Conservation (phyloP, 1,140 invertebrate genomes). For the Drosophila kurseongensis region DNA sequence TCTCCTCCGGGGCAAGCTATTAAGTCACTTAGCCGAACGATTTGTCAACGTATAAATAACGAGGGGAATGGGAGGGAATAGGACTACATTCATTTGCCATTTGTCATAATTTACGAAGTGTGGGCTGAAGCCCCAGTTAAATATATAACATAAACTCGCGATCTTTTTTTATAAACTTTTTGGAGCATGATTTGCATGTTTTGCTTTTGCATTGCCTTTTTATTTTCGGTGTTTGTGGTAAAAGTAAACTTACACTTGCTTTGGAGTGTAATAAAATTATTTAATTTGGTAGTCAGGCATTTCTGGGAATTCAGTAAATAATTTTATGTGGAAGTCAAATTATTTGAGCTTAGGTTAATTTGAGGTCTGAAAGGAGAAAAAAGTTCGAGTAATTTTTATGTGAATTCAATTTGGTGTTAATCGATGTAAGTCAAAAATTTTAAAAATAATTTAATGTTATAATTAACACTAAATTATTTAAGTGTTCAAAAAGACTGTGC, state of each 20-base stretch:
- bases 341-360: neutral
- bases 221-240: slow-evolving; percentile 22
- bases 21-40: slow-evolving; percentile 61
- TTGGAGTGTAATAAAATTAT: slow-evolving; percentile 31
- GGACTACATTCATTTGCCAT: slow-evolving; percentile 48
- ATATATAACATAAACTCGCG: slow-evolving; percentile 58
- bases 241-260: slow-evolving; percentile 49
- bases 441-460: too few relatives aligned
- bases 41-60: slow-evolving; percentile 60
- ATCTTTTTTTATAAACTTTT: slow-evolving; percentile 17
- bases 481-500: too few relatives aligned
- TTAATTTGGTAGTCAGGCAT: slow-evolving; percentile 15
- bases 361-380: slow-evolving; percentile 4
- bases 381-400: neutral
- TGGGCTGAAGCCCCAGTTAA: slow-evolving; percentile 68
- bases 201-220: slow-evolving; percentile 3
- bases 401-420: neutral
- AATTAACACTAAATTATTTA: too few relatives aligned
- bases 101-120: slow-evolving; percentile 70
- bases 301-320: slow-evolving; percentile 32
- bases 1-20: slow-evolving; percentile 50
- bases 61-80: neutral
- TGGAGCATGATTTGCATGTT: slow-evolving; percentile 56
- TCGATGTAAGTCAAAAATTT: neutral
- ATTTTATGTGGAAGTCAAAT: slow-evolving; percentile 20